These are phyloP conservation scores for silkworm (Bombyx mori) DNA, from an alignment of 1,140 invertebrate genomes.

Conservation along the genomic window ASM3026992v2 NC_085110.1:13465501-13466000, in stretches of 20 bases:
- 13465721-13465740: not conserved
- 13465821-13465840: not conserved
- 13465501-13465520: too few species aligned
- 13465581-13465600: too few species aligned
- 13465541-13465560: too few species aligned
- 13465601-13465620: too few species aligned
- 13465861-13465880: not conserved
- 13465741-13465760: not conserved
- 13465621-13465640: too few species aligned
- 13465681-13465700: too few species aligned
- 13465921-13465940: not conserved
- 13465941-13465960: not conserved
- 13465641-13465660: too few species aligned
- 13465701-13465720: not conserved
- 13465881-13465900: not conserved
- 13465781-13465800: not conserved
- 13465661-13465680: too few species aligned
- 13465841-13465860: not conserved
- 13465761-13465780: not conserved
- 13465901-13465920: not conserved
- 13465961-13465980: not conserved
- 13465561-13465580: too few species aligned
- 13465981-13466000: conserved; percentile 1
- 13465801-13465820: not conserved
- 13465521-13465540: too few species aligned